These are phyloP conservation scores for Syndactyla subalaris DNA, from an alignment of 2,797 vertebrate genomes.

Conservation along the genomic window DNA sequence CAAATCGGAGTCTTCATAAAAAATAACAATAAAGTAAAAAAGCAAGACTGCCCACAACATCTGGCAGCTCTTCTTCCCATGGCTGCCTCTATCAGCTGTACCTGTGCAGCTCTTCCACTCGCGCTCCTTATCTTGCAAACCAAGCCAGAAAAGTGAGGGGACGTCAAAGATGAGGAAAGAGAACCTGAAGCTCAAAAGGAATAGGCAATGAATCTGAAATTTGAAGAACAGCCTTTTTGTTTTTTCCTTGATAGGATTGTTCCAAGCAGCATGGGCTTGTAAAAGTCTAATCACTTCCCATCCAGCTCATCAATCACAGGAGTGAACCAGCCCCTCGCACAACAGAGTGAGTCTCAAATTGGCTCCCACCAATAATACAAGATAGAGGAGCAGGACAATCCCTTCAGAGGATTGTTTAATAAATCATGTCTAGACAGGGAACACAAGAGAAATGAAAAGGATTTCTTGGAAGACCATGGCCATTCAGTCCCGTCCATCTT, in stretches of 20 bases:
- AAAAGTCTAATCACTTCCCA: slow-evolving; percentile 66
- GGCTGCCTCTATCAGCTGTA: accelerated
- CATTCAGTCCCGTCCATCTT: not conserved
- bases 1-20: not conserved
- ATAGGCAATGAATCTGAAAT: slow-evolving; percentile 38
- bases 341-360: slow-evolving; percentile 17
- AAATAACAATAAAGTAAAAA: not conserved
- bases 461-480: not conserved
- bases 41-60: not conserved
- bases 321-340: not conserved
- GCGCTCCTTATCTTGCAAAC: not conserved
- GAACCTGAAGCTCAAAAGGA: not conserved
- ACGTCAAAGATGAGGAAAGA: not conserved
- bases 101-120: not conserved
- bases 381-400: slow-evolving; percentile 6
- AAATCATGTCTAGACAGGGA: slow-evolving; percentile 37
- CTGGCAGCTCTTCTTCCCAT: not conserved
- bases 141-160: not conserved
- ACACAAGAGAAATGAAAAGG: not conserved
- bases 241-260: slow-evolving; percentile 29
- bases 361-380: slow-evolving; percentile 41
- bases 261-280: slow-evolving; percentile 50
- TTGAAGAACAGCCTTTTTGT: not conserved
- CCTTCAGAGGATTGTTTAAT: slow-evolving; percentile 36
- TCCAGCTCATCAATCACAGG: slow-evolving; percentile 56